A percentile compares a stretch with the other conserved stretches of the same genome.
These are phyloP conservation scores for Drosophila algonquin DNA, from an alignment of 2,888 invertebrate species.

Conservation along the genomic window DNA sequence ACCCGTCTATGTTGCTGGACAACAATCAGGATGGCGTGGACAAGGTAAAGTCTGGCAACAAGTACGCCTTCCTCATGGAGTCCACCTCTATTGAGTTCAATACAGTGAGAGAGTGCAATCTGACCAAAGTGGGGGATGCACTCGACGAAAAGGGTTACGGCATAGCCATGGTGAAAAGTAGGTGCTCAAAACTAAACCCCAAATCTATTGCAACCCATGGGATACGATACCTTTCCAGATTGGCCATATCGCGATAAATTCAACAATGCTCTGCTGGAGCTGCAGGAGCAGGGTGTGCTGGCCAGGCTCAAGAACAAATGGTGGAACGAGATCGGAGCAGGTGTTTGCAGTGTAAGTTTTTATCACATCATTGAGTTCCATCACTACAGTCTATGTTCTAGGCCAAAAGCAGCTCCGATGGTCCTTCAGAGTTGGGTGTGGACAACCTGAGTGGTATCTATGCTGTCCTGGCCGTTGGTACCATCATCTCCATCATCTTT, in stretches of 20 bases:
- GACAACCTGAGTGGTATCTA: slow-evolving; percentile 88
- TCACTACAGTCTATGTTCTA: slow-evolving; percentile 28
- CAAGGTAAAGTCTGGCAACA: slow-evolving; percentile 79
- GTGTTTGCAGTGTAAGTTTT: slow-evolving; percentile 87
- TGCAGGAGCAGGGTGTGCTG: slow-evolving; percentile 93
- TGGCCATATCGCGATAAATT: slow-evolving; percentile 89
- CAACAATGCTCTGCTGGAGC: slow-evolving; percentile 91
- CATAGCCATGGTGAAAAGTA: slow-evolving; percentile 89
- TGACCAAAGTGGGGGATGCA: slow-evolving; percentile 86
- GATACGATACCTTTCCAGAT: slow-evolving; percentile 60
- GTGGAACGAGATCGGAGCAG: slow-evolving; percentile 94
- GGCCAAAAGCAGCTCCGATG: slow-evolving; percentile 64
- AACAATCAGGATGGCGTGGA: slow-evolving; percentile 86
- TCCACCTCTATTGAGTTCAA: slow-evolving; percentile 91
- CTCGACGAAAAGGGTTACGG: slow-evolving; percentile 90
- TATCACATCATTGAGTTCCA: neutral
- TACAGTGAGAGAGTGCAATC: slow-evolving; percentile 87
- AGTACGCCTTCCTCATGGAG: slow-evolving; percentile 92
- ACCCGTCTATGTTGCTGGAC: slow-evolving; percentile 85
- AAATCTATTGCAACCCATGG: neutral
- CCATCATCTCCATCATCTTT: slow-evolving; percentile 74
- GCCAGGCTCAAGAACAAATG: slow-evolving; percentile 92
- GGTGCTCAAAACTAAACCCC: neutral
- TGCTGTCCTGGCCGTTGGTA: slow-evolving; percentile 85
- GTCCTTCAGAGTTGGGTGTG: slow-evolving; percentile 85